Percentiles rank a stretch among this genome's conserved stretches.
These are phyloP conservation scores for Triplophysa yarkandensis DNA, from an alignment of 2,797 vertebrate species.

Conservation along the genomic window DNA sequence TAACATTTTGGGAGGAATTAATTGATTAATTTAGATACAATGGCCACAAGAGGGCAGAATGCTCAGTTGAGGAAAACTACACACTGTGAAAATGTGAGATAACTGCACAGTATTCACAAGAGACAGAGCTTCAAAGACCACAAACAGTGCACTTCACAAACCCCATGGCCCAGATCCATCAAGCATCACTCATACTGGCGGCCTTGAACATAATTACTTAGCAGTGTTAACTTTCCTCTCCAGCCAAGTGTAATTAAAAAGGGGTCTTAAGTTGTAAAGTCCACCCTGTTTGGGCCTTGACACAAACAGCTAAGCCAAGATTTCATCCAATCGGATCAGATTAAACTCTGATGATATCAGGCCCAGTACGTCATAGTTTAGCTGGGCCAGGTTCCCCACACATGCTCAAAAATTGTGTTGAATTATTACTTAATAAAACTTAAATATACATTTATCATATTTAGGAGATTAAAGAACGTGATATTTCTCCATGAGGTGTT, in stretches of 20 bases:
- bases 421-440: too few species aligned
- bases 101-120: constrained; percentile 28
- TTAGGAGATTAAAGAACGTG: background rate
- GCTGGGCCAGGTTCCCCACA: background rate
- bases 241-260: constrained; percentile 72
- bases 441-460: too few species aligned
- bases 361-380: constrained; percentile 22
- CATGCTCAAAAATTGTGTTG: too few species aligned
- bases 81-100: background rate
- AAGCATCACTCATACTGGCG: constrained; percentile 16
- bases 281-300: constrained; percentile 47
- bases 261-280: constrained; percentile 68
- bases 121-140: constrained; percentile 23
- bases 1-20: too few species aligned
- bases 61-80: background rate
- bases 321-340: constrained; percentile 38
- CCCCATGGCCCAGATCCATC: constrained; percentile 29
- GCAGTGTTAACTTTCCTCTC: constrained; percentile 63
- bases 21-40: background rate
- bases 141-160: constrained; percentile 13
- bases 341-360: constrained; percentile 12
- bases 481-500: background rate
- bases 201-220: constrained; percentile 44
- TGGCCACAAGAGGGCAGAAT: constrained; percentile 7
- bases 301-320: constrained; percentile 43